These are phyloP conservation scores for Albula glossodonta DNA, from an alignment of 2,113 vertebrate species.

Conservation along the genomic window DNA sequence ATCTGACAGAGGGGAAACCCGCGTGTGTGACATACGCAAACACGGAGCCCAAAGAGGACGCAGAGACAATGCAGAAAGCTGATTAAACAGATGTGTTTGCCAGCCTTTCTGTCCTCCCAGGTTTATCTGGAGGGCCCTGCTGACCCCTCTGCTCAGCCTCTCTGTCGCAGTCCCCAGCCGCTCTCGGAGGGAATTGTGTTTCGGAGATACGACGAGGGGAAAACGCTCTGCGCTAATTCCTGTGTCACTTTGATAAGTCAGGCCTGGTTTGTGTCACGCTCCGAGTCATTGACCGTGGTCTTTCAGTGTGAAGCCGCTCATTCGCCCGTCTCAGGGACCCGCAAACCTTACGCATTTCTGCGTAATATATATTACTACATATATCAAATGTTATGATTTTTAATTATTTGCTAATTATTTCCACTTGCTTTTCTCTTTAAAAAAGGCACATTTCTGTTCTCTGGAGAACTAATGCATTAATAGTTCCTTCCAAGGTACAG, in stretches of 20 bases:
- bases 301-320: not conserved
- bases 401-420: too few species aligned
- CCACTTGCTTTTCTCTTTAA: too few species aligned
- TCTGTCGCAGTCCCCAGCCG: not conserved
- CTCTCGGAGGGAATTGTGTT: not conserved
- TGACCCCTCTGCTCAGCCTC: not conserved
- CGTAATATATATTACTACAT: not conserved
- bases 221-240: slow-evolving; percentile 30
- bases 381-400: too few species aligned
- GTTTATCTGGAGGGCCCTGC: slow-evolving; percentile 2
- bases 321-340: slow-evolving; percentile 20
- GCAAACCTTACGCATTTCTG: slow-evolving; percentile 52
- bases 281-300: not conserved
- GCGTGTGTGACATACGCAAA: not conserved
- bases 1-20: not conserved
- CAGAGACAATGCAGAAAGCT: not conserved
- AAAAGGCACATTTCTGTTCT: too few species aligned
- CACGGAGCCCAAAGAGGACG: not conserved
- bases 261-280: slow-evolving; percentile 31
- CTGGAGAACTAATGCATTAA: too few species aligned
- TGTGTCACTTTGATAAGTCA: slow-evolving; percentile 30
- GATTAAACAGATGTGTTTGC: slow-evolving; percentile 8
- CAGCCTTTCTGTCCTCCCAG: slow-evolving; percentile 24
- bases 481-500: too few species aligned
- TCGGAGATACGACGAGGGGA: not conserved